Base-by-base conservation (phyloP, 2,797 vertebrate genomes). In the Schizopygopsis malacanthus region DNA sequence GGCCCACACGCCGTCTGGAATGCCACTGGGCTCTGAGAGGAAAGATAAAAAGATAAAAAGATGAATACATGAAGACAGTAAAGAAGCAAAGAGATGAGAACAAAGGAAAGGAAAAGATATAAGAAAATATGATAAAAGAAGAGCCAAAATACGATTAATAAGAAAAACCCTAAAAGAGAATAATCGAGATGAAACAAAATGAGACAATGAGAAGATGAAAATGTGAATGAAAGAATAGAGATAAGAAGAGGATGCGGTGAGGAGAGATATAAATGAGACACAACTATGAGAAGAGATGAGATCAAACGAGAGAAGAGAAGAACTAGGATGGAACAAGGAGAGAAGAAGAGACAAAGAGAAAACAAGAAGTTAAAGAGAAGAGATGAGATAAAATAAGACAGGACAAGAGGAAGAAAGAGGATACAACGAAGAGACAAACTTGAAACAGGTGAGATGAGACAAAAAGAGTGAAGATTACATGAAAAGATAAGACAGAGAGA, bases 11-110 rank as follows among this genome's bases (percentile, higher is more conserved):
- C 94, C 95, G 0, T 93, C 93, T 85, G 98, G 98, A 81, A 96
- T 95, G 10, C 92, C 88, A 82, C 96, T 96, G 69, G 98, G 98
- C 93, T 99, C 98, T 99, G 95, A 91, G 92, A 92, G 86, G 88
- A 93, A 88, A 94, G 90, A 90, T 87, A 87, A 89, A 61, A 88
- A 91, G 85, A 90, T 39, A 92, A 43, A 80, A 54, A 79, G 70
- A n/a, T 81, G 37, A 73, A 70, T 67, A 63, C 37, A 79, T 59
- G n/a, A 83, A 61, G 56, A 41, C 52, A 52, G 13, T 65, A 67
- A 28, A 63, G 47, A 81, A 13, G 75, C 75, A 33, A 39, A 45
- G 37, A 83, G 52, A 72, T 3, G 41, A 69, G 43, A 33, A 20
- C 25, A 56, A 67, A 25, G 7, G 22, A 75, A 56, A 87, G 41